phyloP scores from a whole-genome alignment of 2,888 invertebrate species.

The Panzeria rudis region DNA sequence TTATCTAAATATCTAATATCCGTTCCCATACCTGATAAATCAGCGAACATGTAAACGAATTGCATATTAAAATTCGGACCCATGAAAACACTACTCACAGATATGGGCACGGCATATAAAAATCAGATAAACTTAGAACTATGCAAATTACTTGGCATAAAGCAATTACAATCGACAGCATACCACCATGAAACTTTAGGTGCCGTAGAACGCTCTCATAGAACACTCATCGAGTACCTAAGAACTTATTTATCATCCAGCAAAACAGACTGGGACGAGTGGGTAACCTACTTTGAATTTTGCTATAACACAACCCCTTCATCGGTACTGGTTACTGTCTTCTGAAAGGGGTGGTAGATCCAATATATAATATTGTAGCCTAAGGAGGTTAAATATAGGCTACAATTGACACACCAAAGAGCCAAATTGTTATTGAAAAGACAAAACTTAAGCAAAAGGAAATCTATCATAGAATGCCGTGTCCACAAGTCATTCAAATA shows the following conservation, averaged over 20 bases:
- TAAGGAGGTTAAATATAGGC: background rate
- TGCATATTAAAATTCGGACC: constrained; percentile 73
- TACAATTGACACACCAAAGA: too few species aligned
- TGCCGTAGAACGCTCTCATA: too few species aligned
- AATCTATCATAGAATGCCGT: too few species aligned
- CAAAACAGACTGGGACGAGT: constrained; percentile 31
- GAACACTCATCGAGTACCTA: constrained; percentile 71
- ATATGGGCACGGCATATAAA: constrained; percentile 21
- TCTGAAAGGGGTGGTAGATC: constrained; percentile 1
- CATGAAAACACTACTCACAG: constrained; percentile 67
- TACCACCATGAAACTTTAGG: too few species aligned
- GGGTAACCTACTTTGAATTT: constrained; percentile 55
- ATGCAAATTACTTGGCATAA: too few species aligned
- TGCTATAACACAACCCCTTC: constrained; percentile 55
- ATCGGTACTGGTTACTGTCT: constrained; percentile 17
- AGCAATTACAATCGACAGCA: too few species aligned
- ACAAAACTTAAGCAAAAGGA: too few species aligned
- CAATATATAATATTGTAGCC: constrained; percentile 4
- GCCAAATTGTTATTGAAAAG: too few species aligned
- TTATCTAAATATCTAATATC: constrained; percentile 59
- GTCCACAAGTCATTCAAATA: background rate
- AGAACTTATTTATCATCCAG: constrained; percentile 56
- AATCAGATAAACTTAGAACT: constrained; percentile 9
- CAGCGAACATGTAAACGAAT: constrained; percentile 70
- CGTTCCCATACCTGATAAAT: constrained; percentile 72